A percentile compares a stretch with the other conserved stretches of the same genome.
phyloP scores from a whole-genome alignment of 1,140 invertebrate species.

The Zaprionus gabonicus region DNA sequence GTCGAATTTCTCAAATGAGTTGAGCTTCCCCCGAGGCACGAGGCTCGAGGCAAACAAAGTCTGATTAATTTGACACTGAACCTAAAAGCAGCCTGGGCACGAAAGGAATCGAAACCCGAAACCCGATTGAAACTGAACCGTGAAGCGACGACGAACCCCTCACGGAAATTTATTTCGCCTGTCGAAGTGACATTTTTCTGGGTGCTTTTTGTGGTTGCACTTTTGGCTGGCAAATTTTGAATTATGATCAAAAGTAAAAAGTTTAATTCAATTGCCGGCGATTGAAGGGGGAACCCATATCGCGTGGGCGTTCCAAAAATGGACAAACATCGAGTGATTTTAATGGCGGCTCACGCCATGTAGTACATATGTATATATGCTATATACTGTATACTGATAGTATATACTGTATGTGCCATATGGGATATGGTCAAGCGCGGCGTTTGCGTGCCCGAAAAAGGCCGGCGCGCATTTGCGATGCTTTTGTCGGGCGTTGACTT shows the following conservation, averaged over 20 bases:
- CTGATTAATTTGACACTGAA: constrained; percentile 82
- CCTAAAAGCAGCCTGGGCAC: constrained; percentile 62
- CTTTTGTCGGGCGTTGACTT: constrained; percentile 66
- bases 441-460: constrained; percentile 79
- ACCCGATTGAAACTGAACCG: constrained; percentile 16
- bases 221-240: constrained; percentile 67
- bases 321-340: constrained; percentile 75
- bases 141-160: neutral
- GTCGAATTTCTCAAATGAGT: constrained; percentile 72
- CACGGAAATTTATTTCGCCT: constrained; percentile 60
- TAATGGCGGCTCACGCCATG: constrained; percentile 51
- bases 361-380: constrained; percentile 26
- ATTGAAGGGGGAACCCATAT: neutral
- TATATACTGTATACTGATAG: constrained; percentile 20
- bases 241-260: constrained; percentile 53
- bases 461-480: constrained; percentile 56
- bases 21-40: neutral
- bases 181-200: constrained; percentile 49
- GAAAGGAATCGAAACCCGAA: constrained; percentile 53
- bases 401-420: constrained; percentile 44
- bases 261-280: constrained; percentile 69
- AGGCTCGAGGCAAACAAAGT: constrained; percentile 54
- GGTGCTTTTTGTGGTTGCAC: constrained; percentile 44
- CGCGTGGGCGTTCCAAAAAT: constrained; percentile 77
- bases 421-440: constrained; percentile 51